Conservation (phyloP, 92 coral and sea anemone species). For the Ricordea florida region DNA sequence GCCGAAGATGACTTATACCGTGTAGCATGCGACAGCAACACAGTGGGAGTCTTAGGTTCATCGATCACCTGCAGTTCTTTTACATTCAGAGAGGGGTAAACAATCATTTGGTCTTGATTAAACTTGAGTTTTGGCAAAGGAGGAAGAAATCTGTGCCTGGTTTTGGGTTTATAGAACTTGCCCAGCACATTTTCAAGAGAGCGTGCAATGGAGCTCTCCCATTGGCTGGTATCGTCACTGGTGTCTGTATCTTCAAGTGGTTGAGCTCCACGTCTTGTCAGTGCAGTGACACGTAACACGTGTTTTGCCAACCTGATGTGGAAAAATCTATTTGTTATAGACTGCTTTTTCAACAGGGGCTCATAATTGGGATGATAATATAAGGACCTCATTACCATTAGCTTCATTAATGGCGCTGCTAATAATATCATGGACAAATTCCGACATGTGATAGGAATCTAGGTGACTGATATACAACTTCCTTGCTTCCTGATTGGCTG, state of each 20-base stretch:
- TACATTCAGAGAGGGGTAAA: constrained; percentile 85
- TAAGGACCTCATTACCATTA: too few relatives aligned
- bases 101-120: constrained; percentile 91
- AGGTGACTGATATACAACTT: too few relatives aligned
- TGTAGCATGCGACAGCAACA: constrained; percentile 21
- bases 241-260: background rate
- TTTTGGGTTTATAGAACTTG: constrained; percentile 86
- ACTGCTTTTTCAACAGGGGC: too few relatives aligned
- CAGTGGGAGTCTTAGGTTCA: constrained; percentile 84
- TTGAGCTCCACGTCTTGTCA: constrained; percentile 36
- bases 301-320: constrained; percentile 75
- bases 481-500: too few relatives aligned
- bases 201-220: constrained; percentile 30
- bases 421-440: too few relatives aligned
- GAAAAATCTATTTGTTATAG: background rate
- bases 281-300: constrained; percentile 62
- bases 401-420: too few relatives aligned
- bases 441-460: too few relatives aligned
- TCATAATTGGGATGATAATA: too few relatives aligned
- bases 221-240: constrained; percentile 33
- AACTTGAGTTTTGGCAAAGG: constrained; percentile 82
- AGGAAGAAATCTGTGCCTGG: constrained; percentile 82
- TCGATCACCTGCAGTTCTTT: constrained; percentile 82
- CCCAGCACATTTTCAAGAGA: constrained; percentile 82
- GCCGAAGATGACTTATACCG: constrained; percentile 14